Percentiles rank a stretch among this genome's conserved stretches.
Conservation (phyloP, 2,888 invertebrate species). For the Hemistola chrysoprasaria region DNA sequence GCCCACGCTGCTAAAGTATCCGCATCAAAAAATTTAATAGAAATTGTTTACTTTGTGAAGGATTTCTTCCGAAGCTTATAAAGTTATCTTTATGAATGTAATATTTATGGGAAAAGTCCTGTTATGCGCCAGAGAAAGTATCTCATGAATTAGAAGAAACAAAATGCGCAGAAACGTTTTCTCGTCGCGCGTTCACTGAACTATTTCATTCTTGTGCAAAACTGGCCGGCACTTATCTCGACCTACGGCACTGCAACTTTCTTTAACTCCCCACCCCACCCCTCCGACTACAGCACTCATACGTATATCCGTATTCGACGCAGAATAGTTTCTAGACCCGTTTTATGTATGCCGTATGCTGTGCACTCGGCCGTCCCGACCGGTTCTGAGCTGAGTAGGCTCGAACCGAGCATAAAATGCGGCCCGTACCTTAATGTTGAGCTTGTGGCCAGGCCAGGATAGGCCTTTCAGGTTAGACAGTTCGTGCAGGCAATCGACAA, state of each 20-base stretch:
- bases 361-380: slow-evolving; percentile 32
- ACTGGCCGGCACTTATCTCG: slow-evolving; percentile 46
- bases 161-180: slow-evolving; percentile 18
- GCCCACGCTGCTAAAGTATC: too few species aligned
- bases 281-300: slow-evolving; percentile 23
- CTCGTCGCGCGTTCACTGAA: slow-evolving; percentile 30
- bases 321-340: slow-evolving; percentile 44
- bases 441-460: too few species aligned
- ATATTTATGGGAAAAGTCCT: too few species aligned
- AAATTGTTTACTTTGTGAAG: too few species aligned
- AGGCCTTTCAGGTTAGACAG: too few species aligned
- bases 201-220: slow-evolving; percentile 41
- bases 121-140: slow-evolving; percentile 8
- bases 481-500: too few species aligned
- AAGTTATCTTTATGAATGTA: too few species aligned
- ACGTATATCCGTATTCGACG: slow-evolving; percentile 26
- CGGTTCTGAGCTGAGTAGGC: slow-evolving; percentile 40
- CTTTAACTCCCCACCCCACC: slow-evolving; percentile 47
- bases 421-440: too few species aligned
- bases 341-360: slow-evolving; percentile 32
- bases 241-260: slow-evolving; percentile 71
- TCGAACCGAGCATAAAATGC: slow-evolving; percentile 22
- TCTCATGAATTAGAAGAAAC: slow-evolving; percentile 4
- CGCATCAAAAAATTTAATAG: too few species aligned
- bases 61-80: too few species aligned